phyloP scores from a whole-genome alignment of 2,888 invertebrate species.

The Blastobasis lacticolella region DNA sequence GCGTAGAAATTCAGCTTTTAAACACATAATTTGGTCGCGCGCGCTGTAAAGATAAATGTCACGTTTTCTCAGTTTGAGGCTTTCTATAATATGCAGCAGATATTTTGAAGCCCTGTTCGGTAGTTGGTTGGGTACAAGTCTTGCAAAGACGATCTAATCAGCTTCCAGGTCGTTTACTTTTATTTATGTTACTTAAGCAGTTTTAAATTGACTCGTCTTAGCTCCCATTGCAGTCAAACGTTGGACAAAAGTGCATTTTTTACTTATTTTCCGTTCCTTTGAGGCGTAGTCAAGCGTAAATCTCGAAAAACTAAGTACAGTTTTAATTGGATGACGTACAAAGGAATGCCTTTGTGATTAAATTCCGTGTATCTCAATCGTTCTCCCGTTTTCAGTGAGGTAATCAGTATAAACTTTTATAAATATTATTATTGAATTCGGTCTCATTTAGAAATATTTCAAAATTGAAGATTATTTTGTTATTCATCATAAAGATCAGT shows the following conservation, averaged over 20 bases:
- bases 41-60: conserved; percentile 35
- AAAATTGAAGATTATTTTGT: no score
- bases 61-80: conserved; percentile 28
- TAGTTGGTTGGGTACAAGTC: no score
- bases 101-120: conserved; percentile 17
- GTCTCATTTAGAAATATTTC: no score
- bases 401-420: no score
- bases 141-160: no score
- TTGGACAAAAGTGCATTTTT: background rate
- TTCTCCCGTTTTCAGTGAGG: no score
- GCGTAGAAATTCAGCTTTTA: conserved; percentile 51
- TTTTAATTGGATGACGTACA: conserved; percentile 1
- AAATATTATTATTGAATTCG: no score
- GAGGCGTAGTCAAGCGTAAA: background rate
- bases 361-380: no score
- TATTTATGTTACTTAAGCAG: conserved; percentile 5
- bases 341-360: no score
- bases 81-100: conserved; percentile 29
- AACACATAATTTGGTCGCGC: conserved; percentile 39
- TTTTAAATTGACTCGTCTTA: conserved; percentile 3
- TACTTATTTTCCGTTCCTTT: background rate
- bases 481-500: no score
- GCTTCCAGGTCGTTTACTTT: no score
- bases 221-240: background rate
- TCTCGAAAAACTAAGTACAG: background rate